phyloP scores from a whole-genome alignment of 2,113 vertebrate genomes.

The Tretioscincus oriximinensis region DNA sequence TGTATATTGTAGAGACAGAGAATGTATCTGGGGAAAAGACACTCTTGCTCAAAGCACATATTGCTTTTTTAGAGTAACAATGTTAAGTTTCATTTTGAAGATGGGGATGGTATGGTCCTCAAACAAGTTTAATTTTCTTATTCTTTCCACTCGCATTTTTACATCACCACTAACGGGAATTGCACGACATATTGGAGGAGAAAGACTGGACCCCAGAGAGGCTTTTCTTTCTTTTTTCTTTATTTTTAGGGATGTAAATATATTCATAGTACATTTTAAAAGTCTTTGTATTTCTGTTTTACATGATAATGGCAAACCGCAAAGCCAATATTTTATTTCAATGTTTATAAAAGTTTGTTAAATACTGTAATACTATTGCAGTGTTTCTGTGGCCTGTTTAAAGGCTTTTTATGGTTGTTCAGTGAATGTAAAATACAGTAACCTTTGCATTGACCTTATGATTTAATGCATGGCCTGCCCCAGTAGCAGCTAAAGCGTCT shows the following conservation, averaged over 20 bases:
- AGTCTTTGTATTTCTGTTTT: slow-evolving; percentile 68
- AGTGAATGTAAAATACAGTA: slow-evolving; percentile 73
- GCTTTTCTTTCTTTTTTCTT: slow-evolving; percentile 20
- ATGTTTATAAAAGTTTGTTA: slow-evolving; percentile 68
- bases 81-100: slow-evolving; percentile 46
- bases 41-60: slow-evolving; percentile 15
- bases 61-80: slow-evolving; percentile 47
- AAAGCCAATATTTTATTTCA: slow-evolving; percentile 70
- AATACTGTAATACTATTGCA: slow-evolving; percentile 70
- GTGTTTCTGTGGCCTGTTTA: slow-evolving; percentile 79
- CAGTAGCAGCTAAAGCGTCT: slow-evolving; percentile 46
- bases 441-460: slow-evolving; percentile 40
- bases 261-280: slow-evolving; percentile 63
- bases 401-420: slow-evolving; percentile 73
- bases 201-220: slow-evolving; percentile 33
- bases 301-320: slow-evolving; percentile 60
- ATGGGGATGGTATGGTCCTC: slow-evolving; percentile 42
- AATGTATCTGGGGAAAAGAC: slow-evolving; percentile 50
- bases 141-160: slow-evolving; percentile 16
- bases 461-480: slow-evolving; percentile 55
- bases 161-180: slow-evolving; percentile 30
- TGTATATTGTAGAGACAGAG: slow-evolving; percentile 60
- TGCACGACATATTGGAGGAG: slow-evolving; percentile 27
- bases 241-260: slow-evolving; percentile 65
- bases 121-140: slow-evolving; percentile 33